These are phyloP conservation scores for Bos taurus DNA, from an alignment of 2,113 vertebrate genomes.

Conservation along the genomic window DNA sequence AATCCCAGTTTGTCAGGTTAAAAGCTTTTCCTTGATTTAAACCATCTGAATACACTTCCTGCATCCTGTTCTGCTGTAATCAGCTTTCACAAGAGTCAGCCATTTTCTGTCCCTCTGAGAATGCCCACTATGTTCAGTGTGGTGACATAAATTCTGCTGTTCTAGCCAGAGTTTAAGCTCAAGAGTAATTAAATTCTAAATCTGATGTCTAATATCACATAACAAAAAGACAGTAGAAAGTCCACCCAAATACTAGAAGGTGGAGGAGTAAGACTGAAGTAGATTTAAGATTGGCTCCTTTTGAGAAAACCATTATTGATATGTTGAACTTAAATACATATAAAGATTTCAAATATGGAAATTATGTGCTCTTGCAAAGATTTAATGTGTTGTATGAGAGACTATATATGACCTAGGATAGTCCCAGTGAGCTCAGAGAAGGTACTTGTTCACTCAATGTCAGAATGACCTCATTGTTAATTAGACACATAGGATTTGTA, in stretches of 20 bases:
- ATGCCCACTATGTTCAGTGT: background rate
- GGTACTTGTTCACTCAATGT: background rate
- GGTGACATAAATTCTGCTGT: background rate
- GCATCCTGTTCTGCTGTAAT: background rate
- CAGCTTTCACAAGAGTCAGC: background rate
- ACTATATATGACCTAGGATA: background rate
- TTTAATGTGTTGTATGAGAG: constrained; percentile 27
- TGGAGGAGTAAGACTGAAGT: background rate
- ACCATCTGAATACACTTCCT: background rate
- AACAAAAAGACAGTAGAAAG: constrained; percentile 1
- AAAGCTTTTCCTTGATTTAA: constrained; percentile 13
- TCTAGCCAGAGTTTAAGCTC: background rate
- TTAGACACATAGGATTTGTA: constrained; percentile 43
- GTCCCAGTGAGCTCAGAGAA: background rate
- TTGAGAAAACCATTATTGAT: background rate
- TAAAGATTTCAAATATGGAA: background rate
- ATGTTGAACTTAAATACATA: constrained; percentile 16
- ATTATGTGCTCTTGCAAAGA: constrained; percentile 17
- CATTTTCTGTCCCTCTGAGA: background rate
- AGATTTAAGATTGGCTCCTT: background rate
- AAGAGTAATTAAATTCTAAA: constrained; percentile 28
- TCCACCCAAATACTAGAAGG: background rate
- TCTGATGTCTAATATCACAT: constrained; percentile 6
- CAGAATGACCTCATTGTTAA: constrained; percentile 54
- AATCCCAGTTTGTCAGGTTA: background rate